phyloP scores from a whole-genome alignment of 2,888 invertebrate genomes.

The Euplagia quadripunctaria region DNA sequence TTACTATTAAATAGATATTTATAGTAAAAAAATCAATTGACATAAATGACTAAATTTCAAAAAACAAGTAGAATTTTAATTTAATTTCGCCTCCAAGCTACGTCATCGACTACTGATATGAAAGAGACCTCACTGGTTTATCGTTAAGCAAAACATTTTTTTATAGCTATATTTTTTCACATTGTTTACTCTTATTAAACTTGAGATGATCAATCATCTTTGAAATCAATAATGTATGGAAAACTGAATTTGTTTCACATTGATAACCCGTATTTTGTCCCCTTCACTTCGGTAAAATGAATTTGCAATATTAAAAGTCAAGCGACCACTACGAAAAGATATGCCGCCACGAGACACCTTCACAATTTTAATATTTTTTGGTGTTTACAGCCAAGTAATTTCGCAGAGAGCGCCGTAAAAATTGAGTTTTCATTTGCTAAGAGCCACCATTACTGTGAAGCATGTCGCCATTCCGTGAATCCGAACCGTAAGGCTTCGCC shows the following conservation, averaged over 20 bases:
- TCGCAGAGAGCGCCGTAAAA: constrained; percentile 77
- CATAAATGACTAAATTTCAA: neutral
- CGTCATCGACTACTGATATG: too few relatives aligned
- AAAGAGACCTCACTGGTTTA: too few relatives aligned
- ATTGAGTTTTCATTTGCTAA: constrained; percentile 82
- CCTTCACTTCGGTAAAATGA: constrained; percentile 4
- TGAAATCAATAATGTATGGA: neutral
- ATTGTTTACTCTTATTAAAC: too few relatives aligned
- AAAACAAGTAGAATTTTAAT: too few relatives aligned
- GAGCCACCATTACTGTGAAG: constrained; percentile 69
- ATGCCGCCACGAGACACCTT: constrained; percentile 38
- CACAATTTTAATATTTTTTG: constrained; percentile 63
- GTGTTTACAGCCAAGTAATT: constrained; percentile 66
- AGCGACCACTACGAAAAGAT: constrained; percentile 43
- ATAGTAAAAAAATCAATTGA: neutral
- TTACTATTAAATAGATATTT: neutral
- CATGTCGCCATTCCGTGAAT: constrained; percentile 68
- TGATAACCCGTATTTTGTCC: neutral
- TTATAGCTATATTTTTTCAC: too few relatives aligned
- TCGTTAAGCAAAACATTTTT: too few relatives aligned
- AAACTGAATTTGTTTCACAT: neutral
- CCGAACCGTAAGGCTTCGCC: constrained; percentile 56
- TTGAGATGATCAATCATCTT: too few relatives aligned
- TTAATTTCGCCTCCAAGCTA: too few relatives aligned
- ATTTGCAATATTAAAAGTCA: constrained; percentile 45